Conservation (phyloP, 2,888 invertebrate genomes). For the Epinotia nisella region DNA sequence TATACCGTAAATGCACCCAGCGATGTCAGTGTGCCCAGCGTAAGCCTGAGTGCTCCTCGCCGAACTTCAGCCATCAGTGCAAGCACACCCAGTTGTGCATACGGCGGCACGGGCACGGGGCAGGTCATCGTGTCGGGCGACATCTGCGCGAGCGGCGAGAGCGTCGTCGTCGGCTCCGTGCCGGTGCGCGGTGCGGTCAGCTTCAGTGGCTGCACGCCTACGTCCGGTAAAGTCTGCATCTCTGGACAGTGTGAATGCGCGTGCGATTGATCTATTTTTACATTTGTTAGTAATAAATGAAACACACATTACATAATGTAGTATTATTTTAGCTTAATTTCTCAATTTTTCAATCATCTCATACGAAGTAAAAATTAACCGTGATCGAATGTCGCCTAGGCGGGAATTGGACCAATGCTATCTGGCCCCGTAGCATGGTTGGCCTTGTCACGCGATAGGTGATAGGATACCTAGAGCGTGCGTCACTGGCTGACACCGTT, state of each 20-base stretch:
- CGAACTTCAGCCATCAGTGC: no score
- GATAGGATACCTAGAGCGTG: no score
- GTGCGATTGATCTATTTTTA: slow-evolving; percentile 45
- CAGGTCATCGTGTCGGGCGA: slow-evolving; percentile 51
- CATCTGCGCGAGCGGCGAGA: slow-evolving; percentile 52
- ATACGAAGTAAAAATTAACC: no score
- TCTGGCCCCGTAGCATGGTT: no score
- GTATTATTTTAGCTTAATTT: background rate
- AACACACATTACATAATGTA: background rate
- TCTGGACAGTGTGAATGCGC: slow-evolving; percentile 59
- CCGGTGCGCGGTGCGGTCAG: slow-evolving; percentile 57
- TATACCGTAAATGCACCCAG: no score
- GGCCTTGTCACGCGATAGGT: no score
- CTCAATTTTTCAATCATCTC: no score
- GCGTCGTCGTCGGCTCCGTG: slow-evolving; percentile 54
- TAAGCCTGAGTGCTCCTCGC: no score
- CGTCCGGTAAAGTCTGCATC: slow-evolving; percentile 61
- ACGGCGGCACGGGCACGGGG: slow-evolving; percentile 54
- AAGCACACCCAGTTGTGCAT: background rate
- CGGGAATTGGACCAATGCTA: no score
- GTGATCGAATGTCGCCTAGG: no score
- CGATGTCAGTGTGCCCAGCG: no score
- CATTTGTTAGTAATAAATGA: background rate
- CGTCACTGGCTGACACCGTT: no score
- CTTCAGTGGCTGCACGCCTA: slow-evolving; percentile 57